These are phyloP conservation scores for Epistrophe grossulariae DNA, from an alignment of 2,888 invertebrate species.

Conservation along the genomic window DNA sequence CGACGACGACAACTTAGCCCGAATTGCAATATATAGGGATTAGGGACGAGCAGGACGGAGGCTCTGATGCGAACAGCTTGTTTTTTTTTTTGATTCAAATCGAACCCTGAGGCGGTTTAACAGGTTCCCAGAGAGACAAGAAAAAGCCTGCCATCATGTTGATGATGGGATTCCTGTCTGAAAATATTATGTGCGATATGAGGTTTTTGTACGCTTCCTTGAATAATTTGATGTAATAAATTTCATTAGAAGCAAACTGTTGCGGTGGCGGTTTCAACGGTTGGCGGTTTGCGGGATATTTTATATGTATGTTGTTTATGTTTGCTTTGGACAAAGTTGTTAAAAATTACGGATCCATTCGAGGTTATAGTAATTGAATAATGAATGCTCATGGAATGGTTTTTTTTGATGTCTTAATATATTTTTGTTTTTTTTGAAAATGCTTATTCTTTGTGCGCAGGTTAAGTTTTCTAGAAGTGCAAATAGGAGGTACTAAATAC, in stretches of 20 bases:
- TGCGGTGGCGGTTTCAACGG: neutral
- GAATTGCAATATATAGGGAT: slow-evolving; percentile 24
- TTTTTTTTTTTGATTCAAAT: slow-evolving; percentile 42
- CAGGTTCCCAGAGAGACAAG: slow-evolving; percentile 57
- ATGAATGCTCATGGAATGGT: slow-evolving; percentile 30
- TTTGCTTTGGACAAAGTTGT: slow-evolving; percentile 54
- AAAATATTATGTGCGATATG: slow-evolving; percentile 76
- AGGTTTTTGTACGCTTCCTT: slow-evolving; percentile 70
- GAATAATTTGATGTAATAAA: slow-evolving; percentile 74
- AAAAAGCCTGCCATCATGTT: slow-evolving; percentile 26
- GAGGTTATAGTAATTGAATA: slow-evolving; percentile 63
- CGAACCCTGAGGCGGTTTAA: slow-evolving; percentile 61
- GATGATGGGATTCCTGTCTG: slow-evolving; percentile 73
- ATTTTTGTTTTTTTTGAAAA: slow-evolving; percentile 7
- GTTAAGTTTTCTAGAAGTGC: neutral
- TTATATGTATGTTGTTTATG: slow-evolving; percentile 13
- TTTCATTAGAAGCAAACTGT: slow-evolving; percentile 64
- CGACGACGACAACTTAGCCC: slow-evolving; percentile 20
- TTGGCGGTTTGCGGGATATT: neutral
- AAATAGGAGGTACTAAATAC: slow-evolving; percentile 2
- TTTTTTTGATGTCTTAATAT: slow-evolving; percentile 69
- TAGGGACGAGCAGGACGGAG: slow-evolving; percentile 1
- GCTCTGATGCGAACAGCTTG: slow-evolving; percentile 2
- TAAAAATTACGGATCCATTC: slow-evolving; percentile 60
- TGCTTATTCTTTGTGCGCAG: neutral